phyloP scores from a whole-genome alignment of 2,888 invertebrate species.

The Notodonta ziczac region DNA sequence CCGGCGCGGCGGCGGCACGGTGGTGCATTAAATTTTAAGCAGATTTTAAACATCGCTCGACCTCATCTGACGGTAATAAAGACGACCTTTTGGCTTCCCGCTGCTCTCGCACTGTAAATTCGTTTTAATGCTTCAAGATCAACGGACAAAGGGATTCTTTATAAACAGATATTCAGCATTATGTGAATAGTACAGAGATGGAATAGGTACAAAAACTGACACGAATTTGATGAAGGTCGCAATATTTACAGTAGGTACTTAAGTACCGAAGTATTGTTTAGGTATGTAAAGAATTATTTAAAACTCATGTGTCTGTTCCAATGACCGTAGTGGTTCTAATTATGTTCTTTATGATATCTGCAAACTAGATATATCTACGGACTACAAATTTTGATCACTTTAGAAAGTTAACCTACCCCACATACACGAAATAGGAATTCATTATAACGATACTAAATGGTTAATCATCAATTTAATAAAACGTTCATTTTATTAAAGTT shows the following conservation, averaged over 20 bases:
- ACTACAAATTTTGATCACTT: neutral
- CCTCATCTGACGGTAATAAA: conserved; percentile 22
- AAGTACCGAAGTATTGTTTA: neutral
- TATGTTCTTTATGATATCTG: neutral
- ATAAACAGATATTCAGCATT: conserved; percentile 6
- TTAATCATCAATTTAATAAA: conserved; percentile 4
- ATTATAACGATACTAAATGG: neutral
- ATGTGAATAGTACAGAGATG: neutral
- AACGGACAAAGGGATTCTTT: conserved; percentile 5
- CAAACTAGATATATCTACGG: neutral
- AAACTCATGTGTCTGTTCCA: neutral
- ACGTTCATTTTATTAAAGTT: conserved; percentile 1
- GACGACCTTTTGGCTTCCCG: conserved; percentile 21
- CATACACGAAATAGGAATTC: neutral
- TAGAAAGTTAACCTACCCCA: neutral
- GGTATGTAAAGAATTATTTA: neutral
- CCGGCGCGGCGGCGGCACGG: too few relatives aligned
- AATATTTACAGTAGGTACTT: conserved; percentile 4
- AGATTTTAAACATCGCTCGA: conserved; percentile 25
- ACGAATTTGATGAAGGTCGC: conserved; percentile 5
- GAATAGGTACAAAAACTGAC: conserved; percentile 5
- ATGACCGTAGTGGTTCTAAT: neutral
- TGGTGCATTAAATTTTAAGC: conserved; percentile 25
- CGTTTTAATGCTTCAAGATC: conserved; percentile 7
- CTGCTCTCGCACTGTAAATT: conserved; percentile 9